Evolutionary conservation across 2,113 vertebrate species (phyloP).

Genomic region (Odontophorus gujanensis): DNA sequence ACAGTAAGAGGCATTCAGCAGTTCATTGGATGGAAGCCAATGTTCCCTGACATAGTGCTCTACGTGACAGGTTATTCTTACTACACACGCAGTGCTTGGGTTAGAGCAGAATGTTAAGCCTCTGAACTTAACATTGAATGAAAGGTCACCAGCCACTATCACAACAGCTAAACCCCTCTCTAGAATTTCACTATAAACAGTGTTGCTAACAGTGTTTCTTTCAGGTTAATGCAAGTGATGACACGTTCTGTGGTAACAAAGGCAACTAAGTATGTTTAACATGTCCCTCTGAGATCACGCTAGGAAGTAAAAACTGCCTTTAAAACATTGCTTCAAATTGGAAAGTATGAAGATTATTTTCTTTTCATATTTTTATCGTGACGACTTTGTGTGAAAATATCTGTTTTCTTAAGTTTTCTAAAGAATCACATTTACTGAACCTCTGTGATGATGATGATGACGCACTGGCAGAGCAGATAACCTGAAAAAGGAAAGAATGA

Average conservation of each 20-base stretch:
- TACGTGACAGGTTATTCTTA: not conserved
- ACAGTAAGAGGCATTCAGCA: not conserved
- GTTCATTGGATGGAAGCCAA: not conserved
- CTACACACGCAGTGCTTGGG: not conserved
- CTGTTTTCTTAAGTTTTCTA: not conserved
- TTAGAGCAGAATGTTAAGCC: not conserved
- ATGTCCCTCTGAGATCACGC: not conserved
- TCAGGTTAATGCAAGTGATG: not conserved
- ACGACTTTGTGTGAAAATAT: not conserved
- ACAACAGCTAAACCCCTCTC: not conserved
- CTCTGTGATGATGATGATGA: not conserved
- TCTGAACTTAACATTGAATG: not conserved
- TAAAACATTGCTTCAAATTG: not conserved
- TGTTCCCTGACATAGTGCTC: not conserved
- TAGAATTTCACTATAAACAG: not conserved
- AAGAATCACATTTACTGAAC: not conserved
- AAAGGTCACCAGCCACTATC: not conserved
- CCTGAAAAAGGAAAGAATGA: not conserved
- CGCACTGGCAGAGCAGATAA: not conserved
- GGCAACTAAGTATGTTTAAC: not conserved
- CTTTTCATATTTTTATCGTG: not conserved
- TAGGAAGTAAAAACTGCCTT: not conserved
- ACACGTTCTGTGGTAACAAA: not conserved
- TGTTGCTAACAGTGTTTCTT: not conserved
- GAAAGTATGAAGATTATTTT: not conserved